phyloP scores from a whole-genome alignment of 2,888 invertebrate genomes.

The Listrodromus nycthemerus region DNA sequence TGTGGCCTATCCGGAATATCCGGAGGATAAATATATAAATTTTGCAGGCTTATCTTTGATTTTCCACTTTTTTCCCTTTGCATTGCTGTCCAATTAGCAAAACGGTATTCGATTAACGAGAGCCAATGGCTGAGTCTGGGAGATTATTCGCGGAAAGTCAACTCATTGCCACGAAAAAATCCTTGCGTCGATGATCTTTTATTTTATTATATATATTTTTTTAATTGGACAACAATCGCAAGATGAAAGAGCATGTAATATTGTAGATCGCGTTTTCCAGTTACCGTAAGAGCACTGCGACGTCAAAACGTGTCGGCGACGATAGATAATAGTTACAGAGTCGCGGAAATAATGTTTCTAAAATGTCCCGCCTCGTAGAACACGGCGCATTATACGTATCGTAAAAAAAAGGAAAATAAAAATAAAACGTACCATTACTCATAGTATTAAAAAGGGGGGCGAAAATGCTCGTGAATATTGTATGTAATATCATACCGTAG shows the following conservation, averaged over 20 bases:
- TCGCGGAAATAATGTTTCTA: constrained; percentile 26
- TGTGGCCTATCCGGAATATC: constrained; percentile 2
- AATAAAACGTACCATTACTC: constrained; percentile 45
- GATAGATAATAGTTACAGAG: constrained; percentile 8
- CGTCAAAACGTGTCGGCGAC: constrained; percentile 27
- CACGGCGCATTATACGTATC: constrained; percentile 5
- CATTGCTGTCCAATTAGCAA: constrained; percentile 9
- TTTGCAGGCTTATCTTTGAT: not conserved
- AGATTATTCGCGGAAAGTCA: not conserved
- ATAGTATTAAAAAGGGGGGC: constrained; percentile 57
- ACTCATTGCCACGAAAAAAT: constrained; percentile 2
- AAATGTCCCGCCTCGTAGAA: constrained; percentile 15
- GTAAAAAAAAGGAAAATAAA: constrained; percentile 10
- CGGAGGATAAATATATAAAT: not conserved
- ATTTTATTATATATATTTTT: not conserved
- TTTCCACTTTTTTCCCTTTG: not conserved
- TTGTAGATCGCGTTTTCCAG: not conserved
- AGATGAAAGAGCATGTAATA: not conserved
- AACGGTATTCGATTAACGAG: not conserved
- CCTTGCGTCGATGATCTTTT: not conserved
- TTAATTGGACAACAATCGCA: not conserved
- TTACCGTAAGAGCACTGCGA: constrained; percentile 9
- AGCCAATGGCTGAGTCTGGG: not conserved
- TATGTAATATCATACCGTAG: constrained; percentile 53
- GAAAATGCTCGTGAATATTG: constrained; percentile 58